A percentile compares a stretch with the other conserved stretches of the same genome.
These are phyloP conservation scores for Adelphocoris suturalis DNA, from an alignment of 2,888 invertebrate species.

Conservation along the genomic window DNA sequence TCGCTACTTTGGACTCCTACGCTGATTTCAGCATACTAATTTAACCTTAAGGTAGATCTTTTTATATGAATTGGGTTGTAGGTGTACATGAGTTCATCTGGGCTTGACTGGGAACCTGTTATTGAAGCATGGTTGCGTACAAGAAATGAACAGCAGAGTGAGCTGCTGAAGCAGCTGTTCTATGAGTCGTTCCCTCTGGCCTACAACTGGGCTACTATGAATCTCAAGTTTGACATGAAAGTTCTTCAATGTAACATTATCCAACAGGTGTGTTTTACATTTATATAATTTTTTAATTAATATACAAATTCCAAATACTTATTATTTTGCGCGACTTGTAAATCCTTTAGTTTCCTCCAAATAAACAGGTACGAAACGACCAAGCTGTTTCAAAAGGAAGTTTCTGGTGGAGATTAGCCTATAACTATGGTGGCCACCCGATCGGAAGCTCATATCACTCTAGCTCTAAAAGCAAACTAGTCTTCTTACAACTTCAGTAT, in stretches of 20 bases:
- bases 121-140: conserved; percentile 90
- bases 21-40: background rate
- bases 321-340: too few species aligned
- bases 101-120: conserved; percentile 94
- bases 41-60: background rate
- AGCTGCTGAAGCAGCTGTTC: conserved; percentile 86
- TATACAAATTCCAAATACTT: too few species aligned
- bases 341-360: too few species aligned
- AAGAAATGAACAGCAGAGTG: conserved; percentile 81
- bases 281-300: too few species aligned
- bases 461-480: too few species aligned
- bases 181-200: conserved; percentile 87
- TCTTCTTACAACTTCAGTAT: too few species aligned
- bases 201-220: conserved; percentile 92
- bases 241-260: conserved; percentile 95
- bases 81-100: conserved; percentile 98
- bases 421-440: too few species aligned
- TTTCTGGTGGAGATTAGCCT: too few species aligned
- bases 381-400: too few species aligned
- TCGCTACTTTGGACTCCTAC: background rate
- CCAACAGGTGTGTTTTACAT: conserved; percentile 80
- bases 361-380: too few species aligned
- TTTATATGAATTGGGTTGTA: conserved; percentile 66
- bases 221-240: conserved; percentile 89
- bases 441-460: too few species aligned